Evolutionary conservation across 1,140 invertebrate genomes (phyloP).

Genomic region (Drosophila leontia): DNA sequence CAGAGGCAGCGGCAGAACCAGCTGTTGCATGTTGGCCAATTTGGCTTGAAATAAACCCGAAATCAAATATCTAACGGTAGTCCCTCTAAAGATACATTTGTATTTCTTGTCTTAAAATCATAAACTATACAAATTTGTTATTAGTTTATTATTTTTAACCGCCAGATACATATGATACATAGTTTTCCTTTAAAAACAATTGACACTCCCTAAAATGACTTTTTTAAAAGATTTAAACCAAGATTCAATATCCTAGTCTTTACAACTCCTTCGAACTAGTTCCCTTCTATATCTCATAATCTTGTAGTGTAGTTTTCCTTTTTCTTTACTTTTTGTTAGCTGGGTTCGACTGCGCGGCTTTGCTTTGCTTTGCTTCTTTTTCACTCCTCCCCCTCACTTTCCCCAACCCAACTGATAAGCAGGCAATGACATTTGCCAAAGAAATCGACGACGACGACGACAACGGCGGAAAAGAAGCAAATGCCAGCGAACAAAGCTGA

Average conservation of each 20-base stretch:
- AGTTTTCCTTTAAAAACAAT: too few relatives aligned
- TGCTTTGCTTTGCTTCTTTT: not conserved
- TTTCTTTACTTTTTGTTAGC: constrained; percentile 1
- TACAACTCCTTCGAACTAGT: not conserved
- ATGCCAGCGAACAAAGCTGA: constrained; percentile 14
- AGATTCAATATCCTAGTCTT: not conserved
- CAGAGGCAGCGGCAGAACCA: constrained; percentile 9
- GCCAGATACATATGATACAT: too few relatives aligned
- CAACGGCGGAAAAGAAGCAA: not conserved
- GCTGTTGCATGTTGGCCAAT: constrained; percentile 28
- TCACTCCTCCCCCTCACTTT: too few relatives aligned
- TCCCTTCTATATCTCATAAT: not conserved
- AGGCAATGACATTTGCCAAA: constrained; percentile 47
- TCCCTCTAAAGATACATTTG: too few relatives aligned
- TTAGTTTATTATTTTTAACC: too few relatives aligned
- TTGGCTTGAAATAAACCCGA: not conserved
- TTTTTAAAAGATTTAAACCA: too few relatives aligned
- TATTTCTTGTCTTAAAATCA: not conserved
- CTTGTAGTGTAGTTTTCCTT: not conserved
- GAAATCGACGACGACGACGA: constrained; percentile 4
- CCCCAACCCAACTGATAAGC: constrained; percentile 17
- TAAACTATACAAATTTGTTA: not conserved
- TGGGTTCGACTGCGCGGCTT: not conserved
- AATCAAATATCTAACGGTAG: not conserved
- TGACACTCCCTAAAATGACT: too few relatives aligned